Percentiles rank a stretch among this genome's conserved stretches.
These are phyloP conservation scores for Papilio machaon DNA, from an alignment of 1,140 invertebrate genomes.

Conservation along the genomic window DNA sequence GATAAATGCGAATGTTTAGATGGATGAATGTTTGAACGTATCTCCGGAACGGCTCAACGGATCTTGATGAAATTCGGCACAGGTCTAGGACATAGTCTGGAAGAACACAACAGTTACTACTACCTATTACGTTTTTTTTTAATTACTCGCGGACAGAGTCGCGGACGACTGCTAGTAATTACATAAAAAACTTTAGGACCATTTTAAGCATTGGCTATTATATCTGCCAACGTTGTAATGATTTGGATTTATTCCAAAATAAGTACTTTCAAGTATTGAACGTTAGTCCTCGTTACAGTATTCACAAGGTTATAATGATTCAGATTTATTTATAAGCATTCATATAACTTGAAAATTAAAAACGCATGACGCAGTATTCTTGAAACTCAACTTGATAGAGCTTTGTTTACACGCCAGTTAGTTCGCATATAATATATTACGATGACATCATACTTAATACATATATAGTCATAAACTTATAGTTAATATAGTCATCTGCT, in stretches of 20 bases:
- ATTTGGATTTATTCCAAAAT: neutral
- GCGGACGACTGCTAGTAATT: too few species aligned
- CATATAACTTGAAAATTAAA: slow-evolving; percentile 19
- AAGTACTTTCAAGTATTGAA: neutral
- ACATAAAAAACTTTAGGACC: too few species aligned
- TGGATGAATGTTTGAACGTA: too few species aligned
- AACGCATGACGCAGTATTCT: slow-evolving; percentile 40
- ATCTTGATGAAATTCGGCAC: too few species aligned
- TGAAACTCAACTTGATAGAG: slow-evolving; percentile 37
- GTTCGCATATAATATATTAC: slow-evolving; percentile 53
- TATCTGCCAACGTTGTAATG: neutral
- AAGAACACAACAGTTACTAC: too few species aligned
- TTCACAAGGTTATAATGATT: neutral
- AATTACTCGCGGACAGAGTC: too few species aligned
- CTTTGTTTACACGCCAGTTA: slow-evolving; percentile 47
- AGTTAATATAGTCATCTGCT: slow-evolving; percentile 54
- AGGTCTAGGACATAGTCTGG: too few species aligned
- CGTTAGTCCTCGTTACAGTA: slow-evolving; percentile 1
- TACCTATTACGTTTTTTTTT: too few species aligned
- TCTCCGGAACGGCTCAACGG: too few species aligned
- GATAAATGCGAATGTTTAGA: neutral
- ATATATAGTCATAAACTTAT: slow-evolving; percentile 54
- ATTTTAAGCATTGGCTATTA: neutral
- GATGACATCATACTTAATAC: slow-evolving; percentile 62
- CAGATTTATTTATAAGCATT: slow-evolving; percentile 7